Evolutionary conservation across 1,140 invertebrate species (phyloP), one percentile per base, ranked within the genome.

Genomic region (Asobara japonica): DNA sequence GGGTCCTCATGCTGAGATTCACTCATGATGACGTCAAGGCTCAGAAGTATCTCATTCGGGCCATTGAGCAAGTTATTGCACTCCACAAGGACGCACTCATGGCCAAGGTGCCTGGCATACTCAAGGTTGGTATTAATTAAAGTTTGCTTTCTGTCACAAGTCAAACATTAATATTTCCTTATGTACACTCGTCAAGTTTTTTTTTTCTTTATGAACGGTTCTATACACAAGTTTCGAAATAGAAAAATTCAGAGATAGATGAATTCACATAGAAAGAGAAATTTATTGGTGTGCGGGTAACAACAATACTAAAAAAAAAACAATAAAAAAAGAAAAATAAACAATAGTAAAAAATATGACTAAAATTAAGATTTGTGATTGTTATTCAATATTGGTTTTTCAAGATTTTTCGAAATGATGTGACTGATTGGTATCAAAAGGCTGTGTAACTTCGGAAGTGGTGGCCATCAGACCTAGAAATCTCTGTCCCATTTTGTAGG

Each of bases 1-100:
- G 94, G 48, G 87, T 90, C 27, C 83, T 96, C 30, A 83, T 96
- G 75, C 83, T 96, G 75, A 93, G 96, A 83, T 98, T 98, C 84
- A 96, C 96, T 69, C 91, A 94, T 79, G 93, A 94, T 65, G 96
- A 97, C 82, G 88, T 91, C 16, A 97, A 96, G 83, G 97, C 97
- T 1, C 98, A 99, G 84, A 96, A 97, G 76, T 97, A 98, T 88
- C 89, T 99, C 70, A 91, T 99, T 74, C 94, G 97, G 76, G 98
- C 97, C 61, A 92, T 99, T 78, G 98, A 99, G 82, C 96, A 98
- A 83, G 91, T 98, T 8, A 93, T 99, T 69, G 94, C 94, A 69
- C 86, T 96, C 45, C 93, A 97, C 81, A 92, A 94, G 75, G 91
- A 93, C 51, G 82, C 87, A 11, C 90, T 99, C 45, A 90, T 99